phyloP scores from a whole-genome alignment of 2,797 vertebrate genomes.

The Babyrousa celebensis region DNA sequence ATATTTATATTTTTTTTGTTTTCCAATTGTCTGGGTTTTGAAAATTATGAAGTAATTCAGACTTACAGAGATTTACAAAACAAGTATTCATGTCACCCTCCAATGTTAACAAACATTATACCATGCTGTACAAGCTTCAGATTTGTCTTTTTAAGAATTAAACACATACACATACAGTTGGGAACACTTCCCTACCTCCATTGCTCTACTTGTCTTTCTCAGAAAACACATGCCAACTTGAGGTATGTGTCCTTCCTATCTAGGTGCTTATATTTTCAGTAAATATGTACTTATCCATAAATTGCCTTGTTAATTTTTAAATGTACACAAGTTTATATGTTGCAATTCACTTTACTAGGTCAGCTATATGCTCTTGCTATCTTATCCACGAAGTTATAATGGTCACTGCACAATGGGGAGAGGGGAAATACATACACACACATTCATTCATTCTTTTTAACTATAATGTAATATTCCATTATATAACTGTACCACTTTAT shows the following conservation, averaged over 20 bases:
- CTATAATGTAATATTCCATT: background rate
- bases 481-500: background rate
- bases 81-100: background rate
- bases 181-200: background rate
- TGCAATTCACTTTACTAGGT: background rate
- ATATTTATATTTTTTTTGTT: background rate
- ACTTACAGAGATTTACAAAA: background rate
- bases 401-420: background rate
- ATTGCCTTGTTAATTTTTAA: background rate
- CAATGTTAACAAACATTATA: background rate
- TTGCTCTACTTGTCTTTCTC: background rate
- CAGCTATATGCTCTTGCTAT: background rate
- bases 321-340: background rate
- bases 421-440: background rate
- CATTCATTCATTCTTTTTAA: background rate
- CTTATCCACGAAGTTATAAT: background rate
- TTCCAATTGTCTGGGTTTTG: background rate
- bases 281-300: background rate
- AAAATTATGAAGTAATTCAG: background rate
- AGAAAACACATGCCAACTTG: background rate
- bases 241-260: background rate
- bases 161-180: background rate
- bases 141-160: conserved; percentile 19
- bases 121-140: background rate
- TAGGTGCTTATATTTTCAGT: background rate